Conservation (phyloP, 2,888 invertebrate genomes). For the Labia minor region DNA sequence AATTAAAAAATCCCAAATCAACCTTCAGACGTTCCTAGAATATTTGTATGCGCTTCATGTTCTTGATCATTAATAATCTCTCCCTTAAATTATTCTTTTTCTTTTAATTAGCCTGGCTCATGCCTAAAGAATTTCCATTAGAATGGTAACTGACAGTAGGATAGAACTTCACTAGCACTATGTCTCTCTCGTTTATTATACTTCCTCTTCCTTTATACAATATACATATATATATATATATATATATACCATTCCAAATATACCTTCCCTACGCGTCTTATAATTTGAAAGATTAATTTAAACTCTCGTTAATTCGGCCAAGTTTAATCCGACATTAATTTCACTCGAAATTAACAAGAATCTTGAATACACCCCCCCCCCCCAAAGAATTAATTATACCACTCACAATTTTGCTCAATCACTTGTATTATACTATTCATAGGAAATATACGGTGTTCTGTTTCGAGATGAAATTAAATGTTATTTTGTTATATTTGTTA, state of each 20-base stretch:
- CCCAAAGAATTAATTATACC: neutral
- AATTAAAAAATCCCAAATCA: too few species aligned
- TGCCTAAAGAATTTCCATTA: slow-evolving; percentile 2
- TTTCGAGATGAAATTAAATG: too few species aligned
- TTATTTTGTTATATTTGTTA: too few species aligned
- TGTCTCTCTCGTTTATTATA: neutral
- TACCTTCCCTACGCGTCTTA: neutral
- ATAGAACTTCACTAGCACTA: too few species aligned
- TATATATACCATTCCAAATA: neutral
- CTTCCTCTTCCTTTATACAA: neutral
- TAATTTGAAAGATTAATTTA: neutral
- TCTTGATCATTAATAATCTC: neutral
- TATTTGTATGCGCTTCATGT: too few species aligned
- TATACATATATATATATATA: neutral
- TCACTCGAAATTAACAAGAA: neutral
- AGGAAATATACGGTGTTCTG: too few species aligned
- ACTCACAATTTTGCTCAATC: neutral
- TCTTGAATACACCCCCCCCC: neutral
- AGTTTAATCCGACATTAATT: slow-evolving; percentile 13
- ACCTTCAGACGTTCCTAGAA: too few species aligned
- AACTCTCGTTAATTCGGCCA: slow-evolving; percentile 13
- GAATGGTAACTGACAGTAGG: neutral
- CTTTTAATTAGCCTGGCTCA: neutral
- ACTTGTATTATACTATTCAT: too few species aligned
- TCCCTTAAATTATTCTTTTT: neutral